These are phyloP conservation scores for Anagrus nilaparvatae DNA, from an alignment of 1,140 invertebrate genomes.

Conservation along the genomic window DNA sequence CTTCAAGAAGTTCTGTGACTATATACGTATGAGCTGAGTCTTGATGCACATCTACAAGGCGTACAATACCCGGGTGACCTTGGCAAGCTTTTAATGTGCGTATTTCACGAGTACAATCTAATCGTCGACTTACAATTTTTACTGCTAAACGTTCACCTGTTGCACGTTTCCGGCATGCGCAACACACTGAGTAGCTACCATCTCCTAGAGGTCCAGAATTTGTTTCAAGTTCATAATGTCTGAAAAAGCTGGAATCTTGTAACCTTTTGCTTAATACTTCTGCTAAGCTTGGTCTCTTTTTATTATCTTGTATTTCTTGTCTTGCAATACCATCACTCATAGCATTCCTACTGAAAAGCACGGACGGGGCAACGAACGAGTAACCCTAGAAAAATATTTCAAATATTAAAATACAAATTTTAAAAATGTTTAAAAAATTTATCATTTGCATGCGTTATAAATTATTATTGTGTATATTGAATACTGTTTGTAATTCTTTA, in stretches of 20 bases:
- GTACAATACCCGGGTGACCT: slow-evolving; percentile 82
- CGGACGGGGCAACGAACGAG: slow-evolving; percentile 89
- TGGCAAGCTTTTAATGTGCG: slow-evolving; percentile 69
- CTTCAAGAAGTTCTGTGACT: slow-evolving; percentile 74
- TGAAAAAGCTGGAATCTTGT: slow-evolving; percentile 77
- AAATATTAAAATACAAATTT: no score
- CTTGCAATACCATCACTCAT: slow-evolving; percentile 56
- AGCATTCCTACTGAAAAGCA: slow-evolving; percentile 77
- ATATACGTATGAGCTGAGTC: slow-evolving; percentile 78
- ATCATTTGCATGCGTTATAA: no score
- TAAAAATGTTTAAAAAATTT: no score
- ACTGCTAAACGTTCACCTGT: slow-evolving; percentile 75
- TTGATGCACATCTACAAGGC: slow-evolving; percentile 67
- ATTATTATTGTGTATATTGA: no score
- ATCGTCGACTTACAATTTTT: slow-evolving; percentile 76
- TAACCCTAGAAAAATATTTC: slow-evolving; percentile 59
- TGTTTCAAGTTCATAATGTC: slow-evolving; percentile 67
- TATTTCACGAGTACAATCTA: slow-evolving; percentile 69
- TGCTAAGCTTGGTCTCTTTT: no score
- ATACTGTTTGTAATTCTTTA: no score
- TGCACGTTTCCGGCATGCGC: slow-evolving; percentile 65
- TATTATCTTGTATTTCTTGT: no score
- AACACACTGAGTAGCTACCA: slow-evolving; percentile 82
- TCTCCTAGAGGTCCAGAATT: slow-evolving; percentile 63
- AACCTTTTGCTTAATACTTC: slow-evolving; percentile 28